Evolutionary conservation across 1,140 invertebrate genomes (phyloP).

Genomic region (Bombus soroeensis): DNA sequence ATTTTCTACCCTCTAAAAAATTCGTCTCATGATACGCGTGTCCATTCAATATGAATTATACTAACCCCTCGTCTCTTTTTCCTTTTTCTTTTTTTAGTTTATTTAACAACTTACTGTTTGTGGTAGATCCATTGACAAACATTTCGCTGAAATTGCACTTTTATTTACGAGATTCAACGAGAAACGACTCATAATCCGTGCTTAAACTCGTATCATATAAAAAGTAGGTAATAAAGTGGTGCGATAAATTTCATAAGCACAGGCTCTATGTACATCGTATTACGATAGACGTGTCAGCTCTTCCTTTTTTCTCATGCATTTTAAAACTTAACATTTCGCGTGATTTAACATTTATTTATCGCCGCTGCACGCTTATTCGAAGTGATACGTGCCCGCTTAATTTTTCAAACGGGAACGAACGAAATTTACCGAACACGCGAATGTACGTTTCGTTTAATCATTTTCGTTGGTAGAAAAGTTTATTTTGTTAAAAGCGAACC

Average conservation of each 20-base stretch:
- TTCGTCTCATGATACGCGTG: neutral
- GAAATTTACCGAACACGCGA: neutral
- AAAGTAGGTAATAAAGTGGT: slow-evolving; percentile 16
- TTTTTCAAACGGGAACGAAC: neutral
- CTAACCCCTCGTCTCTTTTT: neutral
- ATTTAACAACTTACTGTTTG: too few relatives aligned
- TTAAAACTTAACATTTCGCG: neutral
- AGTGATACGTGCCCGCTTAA: neutral
- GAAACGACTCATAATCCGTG: too few relatives aligned
- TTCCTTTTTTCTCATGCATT: neutral
- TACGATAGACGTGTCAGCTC: neutral
- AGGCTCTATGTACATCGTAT: neutral
- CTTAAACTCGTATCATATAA: slow-evolving; percentile 8
- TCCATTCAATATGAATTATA: neutral
- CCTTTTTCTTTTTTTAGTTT: too few relatives aligned
- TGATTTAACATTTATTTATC: slow-evolving; percentile 7
- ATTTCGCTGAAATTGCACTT: neutral
- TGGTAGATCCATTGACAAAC: neutral
- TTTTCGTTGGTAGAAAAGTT: neutral
- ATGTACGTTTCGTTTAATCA: neutral
- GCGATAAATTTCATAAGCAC: slow-evolving; percentile 7
- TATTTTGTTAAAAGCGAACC: too few relatives aligned
- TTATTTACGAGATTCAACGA: slow-evolving; percentile 4
- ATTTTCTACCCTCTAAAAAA: neutral
- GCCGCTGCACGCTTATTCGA: neutral